These are phyloP conservation scores for Pionites leucogaster DNA, from an alignment of 2,113 vertebrate genomes.

Conservation along the genomic window DNA sequence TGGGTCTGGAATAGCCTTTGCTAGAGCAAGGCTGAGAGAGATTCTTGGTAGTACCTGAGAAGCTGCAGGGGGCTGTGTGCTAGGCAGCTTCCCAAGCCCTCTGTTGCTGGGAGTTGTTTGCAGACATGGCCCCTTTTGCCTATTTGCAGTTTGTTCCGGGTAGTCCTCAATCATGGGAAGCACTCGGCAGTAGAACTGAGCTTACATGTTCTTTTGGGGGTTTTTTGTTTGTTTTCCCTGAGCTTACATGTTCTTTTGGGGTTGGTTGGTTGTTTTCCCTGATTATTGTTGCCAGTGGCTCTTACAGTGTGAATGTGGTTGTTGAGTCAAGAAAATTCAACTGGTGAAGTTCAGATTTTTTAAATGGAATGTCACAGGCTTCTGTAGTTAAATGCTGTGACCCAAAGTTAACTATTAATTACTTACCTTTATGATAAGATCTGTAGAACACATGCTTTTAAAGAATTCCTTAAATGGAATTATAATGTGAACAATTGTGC, in stretches of 20 bases:
- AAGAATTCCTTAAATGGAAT: not conserved
- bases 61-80: not conserved
- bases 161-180: rapidly evolving
- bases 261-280: rapidly evolving
- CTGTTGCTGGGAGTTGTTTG: not conserved
- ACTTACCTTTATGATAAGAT: not conserved
- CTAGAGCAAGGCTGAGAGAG: not conserved
- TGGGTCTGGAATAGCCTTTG: not conserved
- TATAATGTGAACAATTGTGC: not conserved
- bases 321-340: not conserved
- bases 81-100: not conserved
- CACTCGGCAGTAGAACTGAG: not conserved
- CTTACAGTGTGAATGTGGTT: no score
- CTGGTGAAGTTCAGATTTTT: not conserved
- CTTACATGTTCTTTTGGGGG: not conserved
- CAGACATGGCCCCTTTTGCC: not conserved
- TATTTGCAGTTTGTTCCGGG: rapidly evolving
- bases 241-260: not conserved
- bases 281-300: not conserved
- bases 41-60: not conserved
- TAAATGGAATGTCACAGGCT: not conserved
- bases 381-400: not conserved
- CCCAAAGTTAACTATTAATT: not conserved
- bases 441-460: not conserved
- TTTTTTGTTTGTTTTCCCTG: not conserved